Evolutionary conservation across 2,888 invertebrate genomes (phyloP).

Genomic region (Meteorus cinctellus): DNA sequence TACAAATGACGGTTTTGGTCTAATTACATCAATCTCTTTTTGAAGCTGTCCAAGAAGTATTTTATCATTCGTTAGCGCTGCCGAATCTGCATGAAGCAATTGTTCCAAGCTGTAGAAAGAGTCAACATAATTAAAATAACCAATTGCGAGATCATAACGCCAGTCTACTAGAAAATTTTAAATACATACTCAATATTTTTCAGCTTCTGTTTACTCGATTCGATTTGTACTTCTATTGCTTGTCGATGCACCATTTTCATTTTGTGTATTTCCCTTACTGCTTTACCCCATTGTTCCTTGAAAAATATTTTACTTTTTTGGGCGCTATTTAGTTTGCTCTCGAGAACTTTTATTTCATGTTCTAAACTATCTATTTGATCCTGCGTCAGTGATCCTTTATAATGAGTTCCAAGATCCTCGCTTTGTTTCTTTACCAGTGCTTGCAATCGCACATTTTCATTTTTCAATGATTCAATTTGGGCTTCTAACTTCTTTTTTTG

Average conservation of each 20-base stretch:
- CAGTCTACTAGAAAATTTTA: constrained; percentile 12
- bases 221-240: constrained; percentile 75
- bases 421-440: constrained; percentile 57
- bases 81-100: constrained; percentile 63
- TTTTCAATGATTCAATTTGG: constrained; percentile 60
- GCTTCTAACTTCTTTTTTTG: constrained; percentile 59
- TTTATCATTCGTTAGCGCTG: constrained; percentile 65
- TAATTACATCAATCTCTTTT: constrained; percentile 65
- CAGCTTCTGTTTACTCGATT: constrained; percentile 72
- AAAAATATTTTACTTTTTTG: constrained; percentile 82
- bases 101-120: constrained; percentile 63
- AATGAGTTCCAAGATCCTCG: constrained; percentile 63
- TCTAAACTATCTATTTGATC: constrained; percentile 81
- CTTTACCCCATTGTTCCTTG: constrained; percentile 84
- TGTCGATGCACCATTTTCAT: constrained; percentile 77
- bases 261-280: constrained; percentile 80
- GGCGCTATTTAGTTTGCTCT: constrained; percentile 79
- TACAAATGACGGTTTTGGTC: constrained; percentile 55
- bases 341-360: constrained; percentile 79
- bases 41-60: constrained; percentile 65
- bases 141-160: constrained; percentile 28
- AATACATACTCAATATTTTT: constrained; percentile 63
- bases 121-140: background rate
- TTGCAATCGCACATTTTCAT: constrained; percentile 63
- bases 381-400: constrained; percentile 78